Percentiles rank a stretch among this genome's conserved stretches.
phyloP scores from a whole-genome alignment of 2,888 invertebrate species.

The Mesorhabditis sp. region DNA sequence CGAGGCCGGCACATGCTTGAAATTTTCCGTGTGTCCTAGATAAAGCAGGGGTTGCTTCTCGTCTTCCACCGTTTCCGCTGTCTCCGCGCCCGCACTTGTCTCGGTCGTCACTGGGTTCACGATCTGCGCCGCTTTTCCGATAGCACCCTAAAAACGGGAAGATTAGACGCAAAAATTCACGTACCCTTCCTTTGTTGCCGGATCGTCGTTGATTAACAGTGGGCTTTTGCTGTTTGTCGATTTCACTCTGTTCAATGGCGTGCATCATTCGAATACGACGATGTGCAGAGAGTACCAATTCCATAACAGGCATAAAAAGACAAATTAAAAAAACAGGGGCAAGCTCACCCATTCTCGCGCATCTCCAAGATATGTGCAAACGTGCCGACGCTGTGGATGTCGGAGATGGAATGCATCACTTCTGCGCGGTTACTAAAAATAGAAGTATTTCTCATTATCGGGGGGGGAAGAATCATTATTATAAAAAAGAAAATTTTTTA shows the following conservation, averaged over 20 bases:
- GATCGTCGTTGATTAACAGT: not conserved
- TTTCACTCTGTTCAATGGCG: conserved; percentile 8
- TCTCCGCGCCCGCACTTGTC: not conserved
- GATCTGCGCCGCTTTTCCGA: not conserved
- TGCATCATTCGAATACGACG: conserved; percentile 71
- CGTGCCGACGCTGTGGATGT: conserved; percentile 84
- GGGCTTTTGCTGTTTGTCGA: not conserved
- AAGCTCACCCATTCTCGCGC: conserved; percentile 72
- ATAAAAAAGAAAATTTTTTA: too few relatives aligned
- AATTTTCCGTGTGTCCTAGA: conserved; percentile 47
- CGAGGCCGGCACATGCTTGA: conserved; percentile 35
- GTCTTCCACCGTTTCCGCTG: not conserved
- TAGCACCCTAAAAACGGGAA: not conserved
- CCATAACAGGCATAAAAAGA: conserved; percentile 67
- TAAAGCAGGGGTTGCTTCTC: not conserved
- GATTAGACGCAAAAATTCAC: not conserved
- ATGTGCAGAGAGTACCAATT: conserved; percentile 78
- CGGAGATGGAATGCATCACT: conserved; percentile 73
- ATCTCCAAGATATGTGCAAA: conserved; percentile 92
- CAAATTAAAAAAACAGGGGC: not conserved
- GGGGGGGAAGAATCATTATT: too few relatives aligned
- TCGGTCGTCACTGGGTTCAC: not conserved
- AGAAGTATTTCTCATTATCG: not conserved
- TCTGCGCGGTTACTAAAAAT: conserved; percentile 29
- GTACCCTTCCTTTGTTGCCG: not conserved